Evolutionary conservation across 2,797 vertebrate genomes (phyloP), one percentile per base, ranked within the genome.

Genomic region (Emys orbicularis): DNA sequence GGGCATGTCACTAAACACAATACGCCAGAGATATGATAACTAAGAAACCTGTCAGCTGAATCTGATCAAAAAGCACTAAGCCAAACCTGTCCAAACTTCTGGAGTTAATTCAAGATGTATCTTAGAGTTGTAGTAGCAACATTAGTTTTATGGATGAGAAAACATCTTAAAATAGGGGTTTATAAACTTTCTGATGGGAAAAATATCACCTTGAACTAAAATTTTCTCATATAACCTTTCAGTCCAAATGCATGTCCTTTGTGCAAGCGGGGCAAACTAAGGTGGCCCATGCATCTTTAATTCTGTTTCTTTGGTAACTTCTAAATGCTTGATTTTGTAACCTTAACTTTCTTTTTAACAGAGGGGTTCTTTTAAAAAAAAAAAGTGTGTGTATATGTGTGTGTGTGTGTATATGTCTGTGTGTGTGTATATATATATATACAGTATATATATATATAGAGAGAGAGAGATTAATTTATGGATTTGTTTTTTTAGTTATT

Each of bases 31-130:
- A 72, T 90, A 1, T 90, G 83, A 15, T 79, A 61, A 93, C 96
- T 94, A 86, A 92, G 84, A 79, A 83, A 50, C 61, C 79, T 91
- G 59, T 87, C 88, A 88, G 47, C 54, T 83, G 29, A 10, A 95
- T 89, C 79, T 90, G 49, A 92, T 86, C 68, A 57, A 93, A 94
- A 96, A 90, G 59, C 41, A 27, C 79, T 80, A 76, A 82, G 16
- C 41, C 31, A 25, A 3, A 81, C 3, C 1, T n/a, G 52, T 61
- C 83, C 49, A 84, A 89, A 80, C n/a, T 13, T 91, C 41, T n/a
- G 41, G 37, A 82, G 9, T 74, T 87, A 37, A 65, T 83, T 31
- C n/a, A 68, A 93, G 15, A 31, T 59, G 29, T 59, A 15, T 59
- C 29, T 12, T 86, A 37, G 2, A 31, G 12, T 74, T 61, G 9